Conservation (phyloP, 2,797 vertebrate species). For the Alosa sapidissima region DNA sequence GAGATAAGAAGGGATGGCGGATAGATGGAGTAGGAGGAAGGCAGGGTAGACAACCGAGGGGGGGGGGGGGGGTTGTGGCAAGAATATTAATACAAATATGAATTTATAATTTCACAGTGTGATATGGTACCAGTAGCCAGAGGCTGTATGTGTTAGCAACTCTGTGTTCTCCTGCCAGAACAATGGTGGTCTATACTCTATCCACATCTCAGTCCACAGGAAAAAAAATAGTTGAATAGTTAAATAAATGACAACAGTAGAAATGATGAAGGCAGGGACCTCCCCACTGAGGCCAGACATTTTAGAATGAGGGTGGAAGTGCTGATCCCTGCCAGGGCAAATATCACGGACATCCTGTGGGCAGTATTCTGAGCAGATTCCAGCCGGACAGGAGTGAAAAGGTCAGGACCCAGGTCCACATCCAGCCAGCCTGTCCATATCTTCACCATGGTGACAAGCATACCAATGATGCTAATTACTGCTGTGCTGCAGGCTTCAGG, state of each 20-base stretch:
- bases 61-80: neutral
- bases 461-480: constrained; percentile 68
- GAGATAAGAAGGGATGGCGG: neutral
- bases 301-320: neutral
- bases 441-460: constrained; percentile 59
- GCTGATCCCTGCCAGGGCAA: neutral
- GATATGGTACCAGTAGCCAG: neutral
- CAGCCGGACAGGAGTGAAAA: constrained; percentile 61
- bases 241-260: neutral
- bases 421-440: constrained; percentile 34
- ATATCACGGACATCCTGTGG: neutral
- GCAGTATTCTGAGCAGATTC: constrained; percentile 61
- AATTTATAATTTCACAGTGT: neutral
- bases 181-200: neutral
- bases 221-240: neutral
- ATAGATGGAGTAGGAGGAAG: neutral
- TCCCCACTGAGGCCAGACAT: neutral
- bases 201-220: neutral
- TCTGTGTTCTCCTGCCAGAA: neutral
- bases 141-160: neutral
- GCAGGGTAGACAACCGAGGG: neutral
- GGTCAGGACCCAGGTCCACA: constrained; percentile 65
- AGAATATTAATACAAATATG: constrained; percentile 32
- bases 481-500: neutral
- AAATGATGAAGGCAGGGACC: neutral